Base-by-base conservation (phyloP, 2,888 invertebrate species). In the Corythucha ciliata region DNA sequence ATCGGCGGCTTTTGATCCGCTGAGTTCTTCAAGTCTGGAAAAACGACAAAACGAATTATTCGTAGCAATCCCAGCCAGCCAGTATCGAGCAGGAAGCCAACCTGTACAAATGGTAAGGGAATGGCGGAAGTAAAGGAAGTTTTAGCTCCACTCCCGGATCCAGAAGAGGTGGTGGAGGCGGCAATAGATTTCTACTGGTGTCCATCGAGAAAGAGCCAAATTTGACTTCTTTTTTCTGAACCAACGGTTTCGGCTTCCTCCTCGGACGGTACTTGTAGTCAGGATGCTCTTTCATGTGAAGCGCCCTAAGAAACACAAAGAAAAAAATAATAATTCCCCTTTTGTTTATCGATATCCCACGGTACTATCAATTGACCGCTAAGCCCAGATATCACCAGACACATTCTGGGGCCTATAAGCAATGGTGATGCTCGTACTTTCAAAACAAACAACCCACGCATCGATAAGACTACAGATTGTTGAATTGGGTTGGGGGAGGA, bases 221-320 rank as follows among this genome's bases (percentile, higher is more conserved):
- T 26, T 83, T 83, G 21, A 80, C 78, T 62, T 84, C 84, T 61
- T 84, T 84, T 68, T 88, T 88, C 56, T 58, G 58, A 58, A 85
- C 76, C 12, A 87, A 72, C 0, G 87, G 83, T 68, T 89, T 89
- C 4, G 89, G 89, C 69, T 90, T 89, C 64, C 89, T 74, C 48
- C 89, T 74, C 10, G 89, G 89, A 37, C 89, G 77, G 72, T 89
- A 90, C 70, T 90, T 90, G 75, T 90, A 90, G 71, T 90, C 89
- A 5, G 89, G 90, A 64, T 89, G 89, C 66, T 90, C 89, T 70
- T 88, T 89, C 89, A 90, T 90, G 74, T 90, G 89, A 10, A 90
- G 75, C 29, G 89, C 88, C 68, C 89, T 90, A 33, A 46, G 24
- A 21, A 32, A 33, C 10, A 33, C 33, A 6, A 33, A 3, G 14